A percentile compares a stretch with the other conserved stretches of the same genome.
Conservation (phyloP, 1,140 invertebrate species). For the Drosophila micromelanica region DNA sequence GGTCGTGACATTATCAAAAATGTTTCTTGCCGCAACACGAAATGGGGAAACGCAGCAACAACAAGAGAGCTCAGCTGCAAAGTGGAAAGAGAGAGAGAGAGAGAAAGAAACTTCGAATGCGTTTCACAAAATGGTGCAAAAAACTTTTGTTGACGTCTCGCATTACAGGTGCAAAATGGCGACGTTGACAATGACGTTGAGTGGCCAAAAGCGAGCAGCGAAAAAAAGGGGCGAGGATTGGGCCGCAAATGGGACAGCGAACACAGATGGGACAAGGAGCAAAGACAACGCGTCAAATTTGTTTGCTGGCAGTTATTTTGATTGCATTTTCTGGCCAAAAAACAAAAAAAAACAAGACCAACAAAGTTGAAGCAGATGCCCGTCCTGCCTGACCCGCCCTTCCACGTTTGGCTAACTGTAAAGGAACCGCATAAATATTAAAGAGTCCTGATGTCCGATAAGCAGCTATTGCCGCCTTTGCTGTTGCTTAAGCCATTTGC, state of each 20-base stretch:
- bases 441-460: constrained; percentile 43
- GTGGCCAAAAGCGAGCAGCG: background rate
- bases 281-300: constrained; percentile 27
- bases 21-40: constrained; percentile 33
- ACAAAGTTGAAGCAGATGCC: constrained; percentile 1
- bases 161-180: constrained; percentile 52
- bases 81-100: background rate
- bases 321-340: constrained; percentile 33
- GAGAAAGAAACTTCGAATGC: constrained; percentile 23
- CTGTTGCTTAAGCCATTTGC: constrained; percentile 23
- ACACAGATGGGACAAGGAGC: constrained; percentile 15
- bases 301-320: constrained; percentile 49
- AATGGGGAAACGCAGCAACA: constrained; percentile 14
- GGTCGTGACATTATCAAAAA: constrained; percentile 53
- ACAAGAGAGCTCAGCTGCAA: constrained; percentile 17
- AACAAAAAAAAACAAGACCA: background rate
- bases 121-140: constrained; percentile 48
- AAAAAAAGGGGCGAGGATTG: background rate
- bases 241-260: background rate
- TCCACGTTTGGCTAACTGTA: constrained; percentile 1
- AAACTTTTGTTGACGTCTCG: constrained; percentile 50
- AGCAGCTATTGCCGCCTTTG: constrained; percentile 25
- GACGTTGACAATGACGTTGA: constrained; percentile 25
- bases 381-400: background rate
- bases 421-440: constrained; percentile 43